Percentiles rank a stretch among this genome's conserved stretches.
These are phyloP conservation scores for Grus americana DNA, from an alignment of 2,113 vertebrate species.

Conservation along the genomic window DNA sequence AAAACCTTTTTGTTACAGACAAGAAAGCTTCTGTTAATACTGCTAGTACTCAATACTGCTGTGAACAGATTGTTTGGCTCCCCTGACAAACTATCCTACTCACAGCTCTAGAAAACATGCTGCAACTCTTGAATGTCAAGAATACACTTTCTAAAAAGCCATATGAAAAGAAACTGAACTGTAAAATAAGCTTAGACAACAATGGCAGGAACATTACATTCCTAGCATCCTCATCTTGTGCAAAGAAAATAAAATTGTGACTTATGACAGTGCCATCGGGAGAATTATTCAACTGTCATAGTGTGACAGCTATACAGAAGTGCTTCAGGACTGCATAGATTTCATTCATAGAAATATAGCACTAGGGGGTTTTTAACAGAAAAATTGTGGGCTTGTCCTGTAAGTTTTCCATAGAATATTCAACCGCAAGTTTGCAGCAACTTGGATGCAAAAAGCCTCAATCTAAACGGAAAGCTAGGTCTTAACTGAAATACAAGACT, in stretches of 20 bases:
- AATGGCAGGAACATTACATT: neutral
- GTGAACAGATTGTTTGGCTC: neutral
- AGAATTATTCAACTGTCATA: neutral
- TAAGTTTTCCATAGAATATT: neutral
- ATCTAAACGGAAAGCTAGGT: neutral
- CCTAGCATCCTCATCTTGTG: neutral
- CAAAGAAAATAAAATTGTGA: neutral
- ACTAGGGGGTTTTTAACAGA: neutral
- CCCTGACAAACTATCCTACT: neutral
- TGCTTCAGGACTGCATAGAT: neutral
- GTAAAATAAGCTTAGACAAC: neutral
- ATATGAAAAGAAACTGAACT: neutral
- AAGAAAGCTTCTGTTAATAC: neutral
- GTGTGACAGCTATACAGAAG: neutral
- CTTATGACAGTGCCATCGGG: neutral
- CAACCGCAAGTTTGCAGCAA: neutral
- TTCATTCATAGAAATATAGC: neutral
- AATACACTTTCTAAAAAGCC: neutral
- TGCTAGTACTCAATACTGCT: neutral
- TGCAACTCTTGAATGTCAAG: neutral
- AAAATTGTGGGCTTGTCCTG: neutral
- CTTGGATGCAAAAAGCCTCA: neutral
- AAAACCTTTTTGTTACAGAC: constrained; percentile 13
- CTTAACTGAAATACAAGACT: neutral
- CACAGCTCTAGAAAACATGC: neutral